Percentiles rank a stretch among this genome's conserved stretches.
These are phyloP conservation scores for Enoplosus armatus DNA, from an alignment of 2,797 vertebrate species.

Conservation along the genomic window DNA sequence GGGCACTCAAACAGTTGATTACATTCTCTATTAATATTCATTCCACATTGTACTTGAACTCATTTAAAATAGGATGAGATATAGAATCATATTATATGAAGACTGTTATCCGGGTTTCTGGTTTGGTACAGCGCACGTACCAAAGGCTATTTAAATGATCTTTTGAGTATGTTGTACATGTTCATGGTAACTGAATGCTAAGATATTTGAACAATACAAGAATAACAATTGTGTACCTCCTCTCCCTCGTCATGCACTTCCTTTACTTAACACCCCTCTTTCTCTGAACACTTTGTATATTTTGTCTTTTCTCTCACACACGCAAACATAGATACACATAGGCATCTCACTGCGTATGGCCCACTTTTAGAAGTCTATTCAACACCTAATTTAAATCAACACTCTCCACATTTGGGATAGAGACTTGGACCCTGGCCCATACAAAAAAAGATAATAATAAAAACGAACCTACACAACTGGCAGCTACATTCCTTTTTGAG, in stretches of 20 bases:
- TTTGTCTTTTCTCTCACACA: constrained; percentile 58
- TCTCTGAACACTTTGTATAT: constrained; percentile 72
- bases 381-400: constrained; percentile 68
- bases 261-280: constrained; percentile 58
- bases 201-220: constrained; percentile 69
- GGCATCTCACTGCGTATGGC: constrained; percentile 72
- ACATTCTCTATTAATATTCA: constrained; percentile 66
- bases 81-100: constrained; percentile 76
- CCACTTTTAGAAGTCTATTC: constrained; percentile 65
- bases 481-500: constrained; percentile 90
- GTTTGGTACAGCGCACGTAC: constrained; percentile 75
- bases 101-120: constrained; percentile 83
- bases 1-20: constrained; percentile 72
- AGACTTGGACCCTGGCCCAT: constrained; percentile 69
- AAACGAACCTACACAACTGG: constrained; percentile 82
- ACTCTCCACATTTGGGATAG: constrained; percentile 63
- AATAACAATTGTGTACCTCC: constrained; percentile 69
- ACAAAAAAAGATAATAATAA: constrained; percentile 37
- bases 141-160: constrained; percentile 64
- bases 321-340: constrained; percentile 52
- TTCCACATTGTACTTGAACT: constrained; percentile 83
- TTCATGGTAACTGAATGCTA: constrained; percentile 71
- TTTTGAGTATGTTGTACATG: constrained; percentile 75
- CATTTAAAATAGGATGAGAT: constrained; percentile 74
- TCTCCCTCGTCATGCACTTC: constrained; percentile 73